Base-by-base conservation (phyloP, 2,888 invertebrate species). In the Camptogramma bilineatum region DNA sequence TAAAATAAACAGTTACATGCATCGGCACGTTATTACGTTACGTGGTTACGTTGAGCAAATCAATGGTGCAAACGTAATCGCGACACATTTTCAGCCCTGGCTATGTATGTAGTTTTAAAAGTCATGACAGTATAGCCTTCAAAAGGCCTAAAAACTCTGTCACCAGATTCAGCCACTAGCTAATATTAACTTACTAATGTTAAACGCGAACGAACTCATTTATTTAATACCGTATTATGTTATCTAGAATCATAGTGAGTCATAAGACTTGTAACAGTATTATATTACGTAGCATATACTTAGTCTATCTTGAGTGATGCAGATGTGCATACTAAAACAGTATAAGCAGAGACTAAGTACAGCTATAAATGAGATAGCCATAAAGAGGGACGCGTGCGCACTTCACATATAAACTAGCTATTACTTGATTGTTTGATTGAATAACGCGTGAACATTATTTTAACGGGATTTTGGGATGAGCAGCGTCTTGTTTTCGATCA, bases 321-420 rank as follows among this genome's bases (percentile, higher is more conserved):
- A 50, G 46, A 58, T 47, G 54, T 60, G 60, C 60, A 64, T 67
- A 61, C 57, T 58, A 59, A 63, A 52, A 61, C 54, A 53, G 52
- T 54, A 47, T 55, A 51, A 31, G 17, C 34, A 21, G 52, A 60
- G 51, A 28, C 42, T 56, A 48, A 52, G 56, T 56, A 55, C 54
- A 52, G 60, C 48, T 62, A 57, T 56, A 61, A 13, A 18, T 18
- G 44, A 59, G 68, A 66, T 66, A 72, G 64, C 57, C 61, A 63
- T 69, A 62, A 66, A 60, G 56, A 68, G 5, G 19, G 16, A 42
- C 39, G 57, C 67, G 55, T 54, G 64, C 62, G 53, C 52, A 56
- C 52, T 54, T 53, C 59, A 63, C 59, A 65, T 61, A 57, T 51
- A 56, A 68, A 62, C 59, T 59, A 57, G 56, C 42, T 60, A 52